Percentiles rank a stretch among this genome's conserved stretches.
These are phyloP conservation scores for Galerucella pusilla DNA, from an alignment of 2,888 invertebrate species.

Conservation along the genomic window DNA sequence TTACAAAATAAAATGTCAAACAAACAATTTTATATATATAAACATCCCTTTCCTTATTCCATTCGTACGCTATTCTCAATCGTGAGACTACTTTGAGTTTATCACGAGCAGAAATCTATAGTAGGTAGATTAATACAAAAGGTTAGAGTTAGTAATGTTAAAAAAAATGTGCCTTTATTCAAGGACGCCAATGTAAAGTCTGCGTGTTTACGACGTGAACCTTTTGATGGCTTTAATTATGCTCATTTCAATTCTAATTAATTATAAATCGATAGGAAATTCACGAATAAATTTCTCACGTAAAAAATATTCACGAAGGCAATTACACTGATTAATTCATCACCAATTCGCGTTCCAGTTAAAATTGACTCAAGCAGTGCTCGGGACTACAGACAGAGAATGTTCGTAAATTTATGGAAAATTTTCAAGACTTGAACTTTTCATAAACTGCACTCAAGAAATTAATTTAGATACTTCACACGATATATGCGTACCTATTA, in stretches of 20 bases:
- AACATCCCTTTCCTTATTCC: background rate
- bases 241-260: constrained; percentile 40
- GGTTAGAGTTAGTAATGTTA: background rate
- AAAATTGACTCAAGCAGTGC: constrained; percentile 13
- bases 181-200: constrained; percentile 20
- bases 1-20: too few relatives aligned
- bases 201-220: constrained; percentile 35
- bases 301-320: constrained; percentile 29
- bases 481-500: too few relatives aligned
- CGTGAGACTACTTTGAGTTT: background rate
- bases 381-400: background rate
- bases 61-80: background rate
- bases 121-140: background rate
- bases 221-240: constrained; percentile 42
- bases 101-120: background rate
- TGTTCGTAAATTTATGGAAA: background rate
- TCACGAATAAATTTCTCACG: constrained; percentile 30
- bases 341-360: constrained; percentile 19
- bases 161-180: background rate
- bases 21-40: background rate
- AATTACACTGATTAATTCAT: constrained; percentile 32
- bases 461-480: background rate
- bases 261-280: constrained; percentile 38
- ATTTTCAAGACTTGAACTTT: background rate
- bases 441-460: background rate